phyloP scores from a whole-genome alignment of 2,797 vertebrate genomes.

The Sternarchorhynchus goeldii region DNA sequence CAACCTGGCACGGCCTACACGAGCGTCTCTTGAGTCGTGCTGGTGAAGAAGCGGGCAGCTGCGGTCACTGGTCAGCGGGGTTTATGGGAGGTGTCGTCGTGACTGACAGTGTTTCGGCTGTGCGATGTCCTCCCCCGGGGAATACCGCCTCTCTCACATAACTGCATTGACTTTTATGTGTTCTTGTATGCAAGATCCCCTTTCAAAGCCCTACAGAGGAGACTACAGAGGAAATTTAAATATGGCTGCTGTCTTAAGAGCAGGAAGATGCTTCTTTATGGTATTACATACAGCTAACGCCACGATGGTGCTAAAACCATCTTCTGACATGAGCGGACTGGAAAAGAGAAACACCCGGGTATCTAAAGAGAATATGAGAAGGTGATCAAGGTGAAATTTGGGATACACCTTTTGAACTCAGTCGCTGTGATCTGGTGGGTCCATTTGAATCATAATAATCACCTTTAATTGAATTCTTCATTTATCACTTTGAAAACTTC shows the following conservation, averaged over 20 bases:
- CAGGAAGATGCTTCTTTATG: background rate
- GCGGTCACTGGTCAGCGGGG: conserved; percentile 70
- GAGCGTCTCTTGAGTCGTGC: conserved; percentile 56
- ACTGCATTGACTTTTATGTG: conserved; percentile 63
- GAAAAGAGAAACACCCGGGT: conserved; percentile 8
- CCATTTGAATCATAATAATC: conserved; percentile 64
- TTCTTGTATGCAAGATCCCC: conserved; percentile 60
- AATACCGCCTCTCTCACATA: conserved; percentile 64
- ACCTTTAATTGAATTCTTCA: conserved; percentile 73
- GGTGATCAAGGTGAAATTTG: conserved; percentile 47
- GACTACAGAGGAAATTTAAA: conserved; percentile 29
- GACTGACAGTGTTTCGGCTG: conserved; percentile 64
- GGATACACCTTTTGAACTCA: conserved; percentile 44
- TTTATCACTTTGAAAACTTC: conserved; percentile 66
- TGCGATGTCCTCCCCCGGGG: conserved; percentile 68
- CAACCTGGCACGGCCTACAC: conserved; percentile 18
- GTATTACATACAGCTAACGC: conserved; percentile 10
- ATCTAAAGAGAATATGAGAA: conserved; percentile 22
- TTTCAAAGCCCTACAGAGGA: conserved; percentile 30
- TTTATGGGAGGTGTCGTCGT: conserved; percentile 73
- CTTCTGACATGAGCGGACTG: conserved; percentile 13
- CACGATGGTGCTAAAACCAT: background rate
- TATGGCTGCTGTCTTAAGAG: conserved; percentile 16
- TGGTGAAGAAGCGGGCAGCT: conserved; percentile 70
- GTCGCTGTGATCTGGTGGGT: conserved; percentile 52